Conservation (phyloP, 2,113 vertebrate genomes). For the Paralichthys olivaceus region DNA sequence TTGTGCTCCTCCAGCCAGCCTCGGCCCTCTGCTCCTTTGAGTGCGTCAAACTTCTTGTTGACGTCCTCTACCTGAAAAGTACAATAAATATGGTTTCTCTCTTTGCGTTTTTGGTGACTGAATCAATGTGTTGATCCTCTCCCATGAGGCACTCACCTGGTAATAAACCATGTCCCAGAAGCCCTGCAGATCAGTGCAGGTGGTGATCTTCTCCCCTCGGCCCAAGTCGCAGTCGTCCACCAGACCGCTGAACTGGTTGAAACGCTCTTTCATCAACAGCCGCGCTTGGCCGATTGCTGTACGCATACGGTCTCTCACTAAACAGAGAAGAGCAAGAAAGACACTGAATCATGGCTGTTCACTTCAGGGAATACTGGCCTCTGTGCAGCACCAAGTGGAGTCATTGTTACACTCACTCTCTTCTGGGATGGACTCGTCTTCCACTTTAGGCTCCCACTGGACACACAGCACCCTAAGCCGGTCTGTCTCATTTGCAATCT, state of each 20-base stretch:
- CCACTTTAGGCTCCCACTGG: constrained; percentile 86
- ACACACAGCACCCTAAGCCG: constrained; percentile 79
- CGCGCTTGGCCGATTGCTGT: constrained; percentile 90
- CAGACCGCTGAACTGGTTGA: constrained; percentile 91
- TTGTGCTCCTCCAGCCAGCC: constrained; percentile 83
- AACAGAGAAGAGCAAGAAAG: constrained; percentile 14
- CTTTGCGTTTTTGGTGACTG: rapidly evolving
- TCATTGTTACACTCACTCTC: constrained; percentile 85
- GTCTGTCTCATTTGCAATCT: constrained; percentile 84
- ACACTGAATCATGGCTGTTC: neutral
- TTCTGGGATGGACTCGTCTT: constrained; percentile 88
- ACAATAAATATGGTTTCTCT: neutral
- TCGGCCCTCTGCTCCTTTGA: constrained; percentile 86
- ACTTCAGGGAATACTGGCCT: neutral
- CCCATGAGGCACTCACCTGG: constrained; percentile 59
- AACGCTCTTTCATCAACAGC: constrained; percentile 91
- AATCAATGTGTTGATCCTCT: neutral
- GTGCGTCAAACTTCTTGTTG: constrained; percentile 87
- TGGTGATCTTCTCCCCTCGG: constrained; percentile 90
- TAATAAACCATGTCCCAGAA: constrained; percentile 97
- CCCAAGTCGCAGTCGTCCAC: constrained; percentile 93
- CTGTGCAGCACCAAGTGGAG: neutral
- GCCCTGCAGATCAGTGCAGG: constrained; percentile 91
- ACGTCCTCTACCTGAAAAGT: constrained; percentile 88
- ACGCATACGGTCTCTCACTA: constrained; percentile 90